These are phyloP conservation scores for Tachina grossa DNA, from an alignment of 2,888 invertebrate species.

Conservation along the genomic window DNA sequence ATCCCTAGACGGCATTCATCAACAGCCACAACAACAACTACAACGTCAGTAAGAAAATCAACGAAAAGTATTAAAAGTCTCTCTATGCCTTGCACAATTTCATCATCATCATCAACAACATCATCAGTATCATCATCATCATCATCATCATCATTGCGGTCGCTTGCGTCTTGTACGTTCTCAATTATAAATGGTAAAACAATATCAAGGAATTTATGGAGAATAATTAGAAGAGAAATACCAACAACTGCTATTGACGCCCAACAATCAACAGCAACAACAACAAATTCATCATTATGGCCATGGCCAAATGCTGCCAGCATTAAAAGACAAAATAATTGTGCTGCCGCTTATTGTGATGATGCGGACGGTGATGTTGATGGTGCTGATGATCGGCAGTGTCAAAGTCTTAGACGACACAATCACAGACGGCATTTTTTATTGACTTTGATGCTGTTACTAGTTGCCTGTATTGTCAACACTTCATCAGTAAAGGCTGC, in stretches of 20 bases:
- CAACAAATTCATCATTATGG: conserved; percentile 41
- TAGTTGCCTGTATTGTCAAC: conserved; percentile 71
- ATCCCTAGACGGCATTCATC: conserved; percentile 12
- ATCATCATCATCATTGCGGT: neutral
- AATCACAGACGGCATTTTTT: conserved; percentile 63
- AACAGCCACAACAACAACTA: conserved; percentile 15
- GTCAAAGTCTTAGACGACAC: conserved; percentile 56
- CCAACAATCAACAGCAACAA: conserved; percentile 11
- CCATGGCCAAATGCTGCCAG: conserved; percentile 49
- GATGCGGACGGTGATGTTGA: neutral
- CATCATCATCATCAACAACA: neutral
- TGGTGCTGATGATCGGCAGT: conserved; percentile 23
- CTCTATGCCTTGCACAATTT: conserved; percentile 50
- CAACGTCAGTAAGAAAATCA: conserved; percentile 54
- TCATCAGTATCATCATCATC: neutral
- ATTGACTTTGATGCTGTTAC: conserved; percentile 69
- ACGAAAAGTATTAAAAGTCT: conserved; percentile 69
- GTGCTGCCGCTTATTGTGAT: conserved; percentile 20
- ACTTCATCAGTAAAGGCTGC: conserved; percentile 69
- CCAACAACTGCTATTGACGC: conserved; percentile 41
- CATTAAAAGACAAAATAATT: conserved; percentile 57
- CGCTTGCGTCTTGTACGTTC: conserved; percentile 21
- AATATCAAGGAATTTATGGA: conserved; percentile 68
- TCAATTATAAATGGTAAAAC: conserved; percentile 60
- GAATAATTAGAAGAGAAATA: conserved; percentile 44